Evolutionary conservation across 2,113 vertebrate genomes (phyloP).

Genomic region (Mystacornis crossleyi): DNA sequence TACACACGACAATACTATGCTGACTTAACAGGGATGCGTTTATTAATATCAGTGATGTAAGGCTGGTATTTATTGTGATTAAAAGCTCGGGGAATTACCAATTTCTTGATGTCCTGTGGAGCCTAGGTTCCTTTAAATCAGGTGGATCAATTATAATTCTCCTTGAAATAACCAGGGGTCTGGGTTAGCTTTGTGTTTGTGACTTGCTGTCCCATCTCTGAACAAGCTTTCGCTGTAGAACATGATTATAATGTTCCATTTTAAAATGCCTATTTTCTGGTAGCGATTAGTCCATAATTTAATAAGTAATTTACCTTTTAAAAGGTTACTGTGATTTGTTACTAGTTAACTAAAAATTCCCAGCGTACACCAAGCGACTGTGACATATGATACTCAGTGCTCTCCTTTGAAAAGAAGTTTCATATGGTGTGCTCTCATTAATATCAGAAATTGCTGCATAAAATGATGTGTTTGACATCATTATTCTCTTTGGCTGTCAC

Average conservation of each 20-base stretch:
- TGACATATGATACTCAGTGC: not conserved
- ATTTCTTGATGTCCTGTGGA: not conserved
- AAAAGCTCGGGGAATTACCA: not conserved
- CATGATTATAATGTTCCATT: not conserved
- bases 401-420: not conserved
- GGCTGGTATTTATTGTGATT: not conserved
- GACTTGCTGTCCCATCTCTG: not conserved
- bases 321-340: conserved; percentile 35
- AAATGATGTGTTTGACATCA: not conserved
- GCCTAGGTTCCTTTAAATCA: not conserved
- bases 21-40: conserved; percentile 39
- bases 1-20: not conserved
- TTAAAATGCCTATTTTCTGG: not conserved
- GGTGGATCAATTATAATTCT: not conserved
- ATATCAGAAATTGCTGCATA: not conserved
- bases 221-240: not conserved
- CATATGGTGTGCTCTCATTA: not conserved
- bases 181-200: not conserved
- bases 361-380: not conserved
- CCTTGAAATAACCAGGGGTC: not conserved
- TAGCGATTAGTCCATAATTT: conserved; percentile 1
- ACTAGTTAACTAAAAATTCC: conserved; percentile 52
- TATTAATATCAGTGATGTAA: conserved; percentile 7
- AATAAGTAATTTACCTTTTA: conserved; percentile 42
- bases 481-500: not conserved